These are phyloP conservation scores for Steinernema scapterisci DNA, from an alignment of 2,888 invertebrate genomes.

Conservation along the genomic window DNA sequence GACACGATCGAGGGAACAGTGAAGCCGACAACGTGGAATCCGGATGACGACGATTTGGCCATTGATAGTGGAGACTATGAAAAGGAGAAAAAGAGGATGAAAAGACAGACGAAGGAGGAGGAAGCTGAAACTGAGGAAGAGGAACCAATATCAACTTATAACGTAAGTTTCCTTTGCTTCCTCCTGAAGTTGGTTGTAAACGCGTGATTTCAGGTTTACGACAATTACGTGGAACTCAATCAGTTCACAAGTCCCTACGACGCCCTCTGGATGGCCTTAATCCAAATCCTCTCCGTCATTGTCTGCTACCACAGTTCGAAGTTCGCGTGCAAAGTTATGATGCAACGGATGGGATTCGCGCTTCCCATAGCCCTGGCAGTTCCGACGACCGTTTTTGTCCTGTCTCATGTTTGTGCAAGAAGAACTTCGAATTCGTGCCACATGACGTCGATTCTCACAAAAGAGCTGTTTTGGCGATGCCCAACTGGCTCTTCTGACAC, in stretches of 20 bases:
- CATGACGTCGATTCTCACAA: constrained; percentile 73
- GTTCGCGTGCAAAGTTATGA: constrained; percentile 72
- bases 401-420: constrained; percentile 47
- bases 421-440: constrained; percentile 84
- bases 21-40: constrained; percentile 47
- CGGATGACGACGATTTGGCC: constrained; percentile 40
- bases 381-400: constrained; percentile 79
- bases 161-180: constrained; percentile 39
- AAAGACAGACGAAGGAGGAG: not conserved
- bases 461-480: constrained; percentile 82
- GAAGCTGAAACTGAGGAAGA: constrained; percentile 51
- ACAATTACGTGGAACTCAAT: constrained; percentile 61
- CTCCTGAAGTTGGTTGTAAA: no score
- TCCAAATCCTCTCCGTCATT: constrained; percentile 65
- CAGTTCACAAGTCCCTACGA: constrained; percentile 66
- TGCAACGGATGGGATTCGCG: constrained; percentile 95
- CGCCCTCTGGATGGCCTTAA: constrained; percentile 67
- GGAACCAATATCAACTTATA: constrained; percentile 58
- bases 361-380: constrained; percentile 92
- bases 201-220: constrained; percentile 56
- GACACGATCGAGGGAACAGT: constrained; percentile 35
- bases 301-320: constrained; percentile 70
- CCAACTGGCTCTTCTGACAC: constrained; percentile 72
- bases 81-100: constrained; percentile 27
- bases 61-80: constrained; percentile 51